These are phyloP conservation scores for Anthopleura sola DNA, from an alignment of 64 coral and sea anemone species.

Conservation along the genomic window DNA sequence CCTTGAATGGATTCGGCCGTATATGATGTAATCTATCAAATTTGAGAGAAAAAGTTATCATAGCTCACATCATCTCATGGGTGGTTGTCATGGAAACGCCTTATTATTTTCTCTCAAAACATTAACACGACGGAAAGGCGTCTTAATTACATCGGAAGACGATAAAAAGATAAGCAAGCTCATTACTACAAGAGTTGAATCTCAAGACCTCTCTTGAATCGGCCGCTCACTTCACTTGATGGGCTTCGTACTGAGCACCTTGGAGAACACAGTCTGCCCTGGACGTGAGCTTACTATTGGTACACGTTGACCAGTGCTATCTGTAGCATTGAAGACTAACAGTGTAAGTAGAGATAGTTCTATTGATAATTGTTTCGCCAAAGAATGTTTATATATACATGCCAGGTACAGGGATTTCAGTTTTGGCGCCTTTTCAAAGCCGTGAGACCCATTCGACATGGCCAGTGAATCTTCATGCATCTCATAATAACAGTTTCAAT, in stretches of 20 bases:
- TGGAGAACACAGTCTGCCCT: no score
- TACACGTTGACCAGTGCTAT: no score
- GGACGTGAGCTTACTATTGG: no score
- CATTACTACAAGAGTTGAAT: neutral
- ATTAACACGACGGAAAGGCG: neutral
- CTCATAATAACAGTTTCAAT: no score
- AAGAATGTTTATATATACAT: no score
- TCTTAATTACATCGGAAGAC: neutral
- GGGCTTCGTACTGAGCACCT: neutral
- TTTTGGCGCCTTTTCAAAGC: no score
- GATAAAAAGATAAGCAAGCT: neutral
- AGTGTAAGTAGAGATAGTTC: no score
- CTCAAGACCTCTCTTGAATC: neutral
- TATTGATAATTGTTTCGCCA: no score
- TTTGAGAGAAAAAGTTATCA: neutral
- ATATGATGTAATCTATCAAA: neutral
- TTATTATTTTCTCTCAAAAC: neutral
- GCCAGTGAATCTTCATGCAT: no score
- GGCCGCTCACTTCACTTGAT: neutral
- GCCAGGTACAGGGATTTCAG: no score
- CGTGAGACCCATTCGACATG: no score
- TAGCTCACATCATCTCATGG: neutral
- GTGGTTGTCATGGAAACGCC: neutral
- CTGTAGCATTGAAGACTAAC: no score
- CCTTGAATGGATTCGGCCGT: neutral